Evolutionary conservation across 1,140 invertebrate species (phyloP).

Genomic region (Drosophila dunni): DNA sequence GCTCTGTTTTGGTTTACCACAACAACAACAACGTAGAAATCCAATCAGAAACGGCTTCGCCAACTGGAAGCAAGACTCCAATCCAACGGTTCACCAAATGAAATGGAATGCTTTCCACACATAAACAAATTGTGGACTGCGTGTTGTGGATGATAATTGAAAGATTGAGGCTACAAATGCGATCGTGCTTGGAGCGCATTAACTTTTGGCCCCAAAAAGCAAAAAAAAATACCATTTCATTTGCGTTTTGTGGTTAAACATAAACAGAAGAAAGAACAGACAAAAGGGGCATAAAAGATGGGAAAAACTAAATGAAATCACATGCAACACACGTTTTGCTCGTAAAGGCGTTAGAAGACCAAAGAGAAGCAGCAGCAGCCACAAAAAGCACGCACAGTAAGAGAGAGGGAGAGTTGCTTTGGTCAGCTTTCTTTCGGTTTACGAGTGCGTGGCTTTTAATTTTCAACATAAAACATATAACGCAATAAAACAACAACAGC

Average conservation of each 20-base stretch:
- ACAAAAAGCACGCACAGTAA: neutral
- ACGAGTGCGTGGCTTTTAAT: constrained; percentile 58
- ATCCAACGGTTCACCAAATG: constrained; percentile 11
- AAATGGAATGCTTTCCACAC: constrained; percentile 1
- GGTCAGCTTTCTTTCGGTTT: constrained; percentile 47
- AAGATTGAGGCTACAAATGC: constrained; percentile 45
- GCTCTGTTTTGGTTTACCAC: too few species aligned
- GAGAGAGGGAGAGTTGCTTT: constrained; percentile 13
- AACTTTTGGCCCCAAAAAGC: constrained; percentile 70
- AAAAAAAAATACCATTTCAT: constrained; percentile 40
- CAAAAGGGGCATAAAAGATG: constrained; percentile 13
- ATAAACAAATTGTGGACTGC: constrained; percentile 35
- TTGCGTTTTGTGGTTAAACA: constrained; percentile 65
- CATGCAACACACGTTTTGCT: constrained; percentile 73
- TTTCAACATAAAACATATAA: constrained; percentile 76
- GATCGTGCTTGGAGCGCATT: constrained; percentile 67
- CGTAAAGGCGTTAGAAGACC: constrained; percentile 50
- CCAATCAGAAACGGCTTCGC: neutral
- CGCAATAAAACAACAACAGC: constrained; percentile 61
- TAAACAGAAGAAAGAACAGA: neutral
- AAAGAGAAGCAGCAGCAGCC: constrained; percentile 35
- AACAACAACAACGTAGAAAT: neutral
- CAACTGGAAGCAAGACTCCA: constrained; percentile 3
- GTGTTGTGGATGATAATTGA: constrained; percentile 64
- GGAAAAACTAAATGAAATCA: constrained; percentile 74